Conservation (phyloP, 1,140 invertebrate species). For the Rhopalosiphum padi region DNA sequence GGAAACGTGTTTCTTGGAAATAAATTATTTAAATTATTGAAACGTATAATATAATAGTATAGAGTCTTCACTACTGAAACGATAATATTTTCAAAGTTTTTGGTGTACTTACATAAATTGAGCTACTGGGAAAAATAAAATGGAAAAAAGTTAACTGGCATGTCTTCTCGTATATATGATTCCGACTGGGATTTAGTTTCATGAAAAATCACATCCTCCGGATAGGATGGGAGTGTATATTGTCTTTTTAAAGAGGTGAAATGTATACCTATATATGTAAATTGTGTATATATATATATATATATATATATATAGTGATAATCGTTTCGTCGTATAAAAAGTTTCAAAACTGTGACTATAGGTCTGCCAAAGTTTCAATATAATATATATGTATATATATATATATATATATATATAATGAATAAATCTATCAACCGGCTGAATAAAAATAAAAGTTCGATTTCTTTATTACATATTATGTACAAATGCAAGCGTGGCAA, state of each 20-base stretch:
- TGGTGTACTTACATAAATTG: background rate
- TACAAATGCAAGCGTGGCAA: background rate
- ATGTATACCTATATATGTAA: background rate
- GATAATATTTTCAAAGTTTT: conserved; percentile 9
- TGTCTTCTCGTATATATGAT: background rate
- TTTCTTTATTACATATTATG: background rate
- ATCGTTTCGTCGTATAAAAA: background rate
- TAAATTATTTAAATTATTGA: background rate
- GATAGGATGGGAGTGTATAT: background rate
- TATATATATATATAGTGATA: background rate
- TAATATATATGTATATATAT: background rate
- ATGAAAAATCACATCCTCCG: background rate
- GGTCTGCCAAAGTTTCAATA: background rate
- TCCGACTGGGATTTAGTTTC: background rate
- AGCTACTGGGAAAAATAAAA: background rate
- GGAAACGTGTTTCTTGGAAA: background rate
- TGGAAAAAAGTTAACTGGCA: background rate
- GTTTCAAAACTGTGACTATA: background rate
- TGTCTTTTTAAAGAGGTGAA: background rate
- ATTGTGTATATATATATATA: too few relatives aligned
- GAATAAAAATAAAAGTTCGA: background rate
- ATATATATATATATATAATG: background rate
- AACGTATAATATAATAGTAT: background rate
- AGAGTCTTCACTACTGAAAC: background rate
- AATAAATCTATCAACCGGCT: background rate